Evolutionary conservation across 2,888 invertebrate genomes (phyloP), one percentile per base, ranked within the genome.

Genomic region (Acleris laterana): DNA sequence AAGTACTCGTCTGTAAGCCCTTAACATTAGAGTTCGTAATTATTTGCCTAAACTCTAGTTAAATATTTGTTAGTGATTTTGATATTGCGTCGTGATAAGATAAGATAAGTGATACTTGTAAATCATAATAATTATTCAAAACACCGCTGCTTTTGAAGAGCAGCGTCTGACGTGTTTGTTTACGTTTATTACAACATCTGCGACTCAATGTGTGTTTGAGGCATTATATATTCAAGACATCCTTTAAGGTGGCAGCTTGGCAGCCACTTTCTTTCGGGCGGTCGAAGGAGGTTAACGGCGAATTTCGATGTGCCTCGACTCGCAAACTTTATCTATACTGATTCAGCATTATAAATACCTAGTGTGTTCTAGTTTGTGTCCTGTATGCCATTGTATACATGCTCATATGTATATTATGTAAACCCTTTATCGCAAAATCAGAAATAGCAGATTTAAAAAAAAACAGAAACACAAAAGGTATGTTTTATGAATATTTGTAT

Each of bases 211-310:
- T 42, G 49, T 56, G 50, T 51, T 32, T 46, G 56, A 63, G 25
- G 38, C 49, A 68, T 63, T 70, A 68, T 56, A 68, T 72, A 78
- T 79, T 78, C 77, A 78, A 82, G 81, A 73, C 80, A 81, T 79
- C 73, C 74, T 76, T 78, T 72, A 72, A 44, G 62, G 42, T 19
- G 60, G 75, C 70, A 71, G 77, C 81, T 28, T 44, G 60, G 76
- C 70, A 72, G 77, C 81, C 75, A 88, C 92, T 92, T 92, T 92
- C 92, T 87, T 87, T 88, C 86, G 85, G 83, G 81, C 85, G 77
- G 72, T 70, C 78, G 77, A 91, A 90, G 83, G 84, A 90, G 92
- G 91, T 83, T 90, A 91, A 90, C 91, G 85, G 87, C 83, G 78
- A 82, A 79, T 81, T 81, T 80, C 73, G 81, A 83, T 87, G 91